Evolutionary conservation across 92 coral and sea anemone genomes (phyloP).

Genomic region (Palythoa caribaeorum): DNA sequence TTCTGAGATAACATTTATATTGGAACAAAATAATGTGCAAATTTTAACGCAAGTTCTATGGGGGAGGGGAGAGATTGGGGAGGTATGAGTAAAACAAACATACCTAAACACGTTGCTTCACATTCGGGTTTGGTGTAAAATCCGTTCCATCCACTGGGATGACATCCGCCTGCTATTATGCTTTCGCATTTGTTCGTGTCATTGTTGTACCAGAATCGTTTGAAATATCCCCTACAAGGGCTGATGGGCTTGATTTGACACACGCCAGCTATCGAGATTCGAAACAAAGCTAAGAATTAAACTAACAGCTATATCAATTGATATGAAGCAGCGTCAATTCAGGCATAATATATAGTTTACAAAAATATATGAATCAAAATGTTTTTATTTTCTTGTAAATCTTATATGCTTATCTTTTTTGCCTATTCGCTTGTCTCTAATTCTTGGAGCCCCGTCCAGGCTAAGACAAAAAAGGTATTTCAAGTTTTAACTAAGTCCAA

Average conservation of each 20-base stretch:
- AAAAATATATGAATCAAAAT: no score
- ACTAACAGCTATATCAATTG: not conserved
- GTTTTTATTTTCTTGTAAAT: no score
- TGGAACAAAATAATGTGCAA: no score
- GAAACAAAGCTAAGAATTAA: not conserved
- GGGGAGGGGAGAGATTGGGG: not conserved
- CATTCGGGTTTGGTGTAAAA: constrained; percentile 73
- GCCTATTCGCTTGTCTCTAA: no score
- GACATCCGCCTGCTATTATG: constrained; percentile 92
- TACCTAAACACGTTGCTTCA: constrained; percentile 74
- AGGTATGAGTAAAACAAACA: not conserved
- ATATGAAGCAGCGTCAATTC: not conserved
- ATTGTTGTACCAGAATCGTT: constrained; percentile 71
- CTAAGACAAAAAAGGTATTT: no score
- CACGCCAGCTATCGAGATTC: constrained; percentile 61
- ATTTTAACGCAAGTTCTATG: not conserved
- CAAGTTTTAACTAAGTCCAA: no score
- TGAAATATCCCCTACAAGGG: constrained; percentile 81
- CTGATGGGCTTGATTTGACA: constrained; percentile 87
- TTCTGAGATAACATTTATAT: no score
- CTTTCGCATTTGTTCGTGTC: constrained; percentile 63
- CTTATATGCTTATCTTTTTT: no score
- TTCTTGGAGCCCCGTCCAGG: no score
- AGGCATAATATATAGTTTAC: no score
- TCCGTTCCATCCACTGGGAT: constrained; percentile 97